Percentiles rank a stretch among this genome's conserved stretches.
Conservation (phyloP, 2,797 vertebrate genomes). For the Somateria mollissima region DNA sequence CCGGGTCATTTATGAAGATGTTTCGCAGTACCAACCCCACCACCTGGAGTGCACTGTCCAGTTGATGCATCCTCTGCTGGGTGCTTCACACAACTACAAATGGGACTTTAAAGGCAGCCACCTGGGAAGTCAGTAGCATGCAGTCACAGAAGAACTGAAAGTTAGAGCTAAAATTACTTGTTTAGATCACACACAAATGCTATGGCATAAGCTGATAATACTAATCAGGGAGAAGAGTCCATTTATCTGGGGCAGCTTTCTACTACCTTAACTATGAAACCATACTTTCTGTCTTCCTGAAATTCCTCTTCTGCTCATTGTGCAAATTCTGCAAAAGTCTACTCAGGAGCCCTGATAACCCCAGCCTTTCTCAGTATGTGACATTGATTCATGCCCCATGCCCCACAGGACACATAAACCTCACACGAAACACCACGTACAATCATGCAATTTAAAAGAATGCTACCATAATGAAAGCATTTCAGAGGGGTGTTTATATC, state of each 20-base stretch:
- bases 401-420: background rate
- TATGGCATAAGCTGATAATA: background rate
- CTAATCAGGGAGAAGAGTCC: background rate
- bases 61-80: background rate
- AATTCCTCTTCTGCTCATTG: background rate
- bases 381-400: background rate
- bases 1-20: background rate
- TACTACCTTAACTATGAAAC: background rate
- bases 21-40: background rate
- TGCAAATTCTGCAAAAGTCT: background rate
- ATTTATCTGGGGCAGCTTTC: background rate
- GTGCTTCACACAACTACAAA: background rate
- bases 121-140: background rate
- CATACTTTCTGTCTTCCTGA: background rate
- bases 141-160: background rate
- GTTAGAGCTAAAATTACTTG: background rate
- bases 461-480: background rate
- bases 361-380: background rate
- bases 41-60: background rate
- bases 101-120: background rate
- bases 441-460: background rate
- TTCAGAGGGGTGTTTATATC: background rate
- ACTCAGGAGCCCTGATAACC: background rate
- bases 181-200: background rate
- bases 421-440: background rate